These are phyloP conservation scores for Heliangelus exortis DNA, from an alignment of 2,797 vertebrate genomes.

Conservation along the genomic window DNA sequence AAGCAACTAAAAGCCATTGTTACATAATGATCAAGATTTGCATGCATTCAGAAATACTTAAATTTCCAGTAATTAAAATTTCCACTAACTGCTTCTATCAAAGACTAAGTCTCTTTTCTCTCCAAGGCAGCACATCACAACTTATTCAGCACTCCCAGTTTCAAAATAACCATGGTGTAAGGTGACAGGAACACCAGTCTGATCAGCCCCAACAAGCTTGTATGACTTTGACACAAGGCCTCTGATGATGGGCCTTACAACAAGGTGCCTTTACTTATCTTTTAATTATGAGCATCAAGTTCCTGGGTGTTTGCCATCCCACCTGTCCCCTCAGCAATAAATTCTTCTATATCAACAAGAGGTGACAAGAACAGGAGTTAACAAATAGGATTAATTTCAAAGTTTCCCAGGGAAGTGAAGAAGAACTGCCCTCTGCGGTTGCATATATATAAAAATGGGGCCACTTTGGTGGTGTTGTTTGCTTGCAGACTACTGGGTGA, in stretches of 20 bases:
- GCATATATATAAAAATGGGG: neutral
- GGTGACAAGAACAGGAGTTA: neutral
- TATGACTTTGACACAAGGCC: neutral
- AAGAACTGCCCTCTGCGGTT: neutral
- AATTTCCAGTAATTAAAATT: neutral
- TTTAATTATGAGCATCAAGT: neutral
- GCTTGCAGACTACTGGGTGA: neutral
- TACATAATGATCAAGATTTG: accelerated
- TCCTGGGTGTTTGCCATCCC: neutral
- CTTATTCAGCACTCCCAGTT: neutral
- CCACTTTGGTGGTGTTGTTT: neutral
- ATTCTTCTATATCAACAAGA: neutral
- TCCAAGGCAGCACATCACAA: neutral
- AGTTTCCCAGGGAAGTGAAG: neutral
- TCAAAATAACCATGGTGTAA: neutral
- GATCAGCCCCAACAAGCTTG: neutral
- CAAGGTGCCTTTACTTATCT: neutral
- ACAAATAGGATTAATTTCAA: neutral
- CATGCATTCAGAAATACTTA: neutral
- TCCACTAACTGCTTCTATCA: neutral
- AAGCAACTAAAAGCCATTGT: neutral
- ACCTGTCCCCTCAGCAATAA: neutral
- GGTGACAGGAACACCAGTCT: neutral
- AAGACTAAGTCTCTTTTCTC: neutral
- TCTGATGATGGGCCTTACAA: neutral